Percentiles rank a stretch among this genome's conserved stretches.
These are phyloP conservation scores for Eurytoma californica DNA, from an alignment of 2,888 invertebrate species.

Conservation along the genomic window DNA sequence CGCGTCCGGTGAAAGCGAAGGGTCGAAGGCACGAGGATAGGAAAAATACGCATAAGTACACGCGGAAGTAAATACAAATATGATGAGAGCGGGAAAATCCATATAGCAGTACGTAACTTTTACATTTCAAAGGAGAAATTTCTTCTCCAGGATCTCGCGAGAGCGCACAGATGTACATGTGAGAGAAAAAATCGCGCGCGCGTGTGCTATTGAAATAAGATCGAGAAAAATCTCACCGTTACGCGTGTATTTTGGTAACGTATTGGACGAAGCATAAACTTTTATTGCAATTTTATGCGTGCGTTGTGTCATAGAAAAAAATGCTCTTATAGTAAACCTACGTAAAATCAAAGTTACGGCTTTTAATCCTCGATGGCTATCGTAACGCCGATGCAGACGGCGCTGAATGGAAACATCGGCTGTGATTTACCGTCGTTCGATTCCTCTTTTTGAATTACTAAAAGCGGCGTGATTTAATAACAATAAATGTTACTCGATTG, in stretches of 20 bases:
- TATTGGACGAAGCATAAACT: slow-evolving; percentile 9
- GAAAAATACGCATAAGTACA: too few species aligned
- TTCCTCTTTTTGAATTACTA: too few species aligned
- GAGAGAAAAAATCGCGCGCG: background rate
- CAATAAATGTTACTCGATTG: too few species aligned
- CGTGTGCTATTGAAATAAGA: background rate
- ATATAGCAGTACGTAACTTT: background rate
- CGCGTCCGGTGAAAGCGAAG: background rate
- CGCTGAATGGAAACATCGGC: too few species aligned
- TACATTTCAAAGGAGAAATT: slow-evolving; percentile 1
- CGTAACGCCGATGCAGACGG: too few species aligned
- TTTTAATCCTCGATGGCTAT: background rate
- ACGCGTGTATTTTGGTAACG: background rate
- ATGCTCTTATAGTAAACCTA: background rate
- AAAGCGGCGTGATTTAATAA: too few species aligned
- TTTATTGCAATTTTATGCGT: slow-evolving; percentile 15
- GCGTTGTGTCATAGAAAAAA: background rate
- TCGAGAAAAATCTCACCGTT: background rate
- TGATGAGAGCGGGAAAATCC: slow-evolving; percentile 15
- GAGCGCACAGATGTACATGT: background rate
- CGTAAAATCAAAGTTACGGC: background rate
- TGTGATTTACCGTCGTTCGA: too few species aligned
- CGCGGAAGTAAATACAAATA: slow-evolving; percentile 6
- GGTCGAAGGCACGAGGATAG: background rate
- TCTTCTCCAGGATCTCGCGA: background rate